phyloP scores from a whole-genome alignment of 2,113 vertebrate species.

The Rhynchomys soricoides region DNA sequence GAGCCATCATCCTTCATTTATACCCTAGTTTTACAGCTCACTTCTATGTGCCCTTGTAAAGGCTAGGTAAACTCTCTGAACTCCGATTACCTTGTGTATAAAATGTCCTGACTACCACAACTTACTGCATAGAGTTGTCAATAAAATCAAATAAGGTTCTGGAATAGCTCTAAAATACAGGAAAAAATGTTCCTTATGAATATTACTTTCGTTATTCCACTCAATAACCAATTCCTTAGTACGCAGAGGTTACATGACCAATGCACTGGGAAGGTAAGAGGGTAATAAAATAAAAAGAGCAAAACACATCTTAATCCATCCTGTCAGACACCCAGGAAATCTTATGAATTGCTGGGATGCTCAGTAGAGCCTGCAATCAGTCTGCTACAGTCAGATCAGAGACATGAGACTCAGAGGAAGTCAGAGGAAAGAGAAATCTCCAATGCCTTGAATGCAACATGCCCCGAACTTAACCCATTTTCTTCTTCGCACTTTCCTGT shows the following conservation, averaged over 20 bases:
- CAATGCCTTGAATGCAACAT: neutral
- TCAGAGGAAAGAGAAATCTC: neutral
- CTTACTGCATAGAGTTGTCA: neutral
- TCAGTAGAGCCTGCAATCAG: neutral
- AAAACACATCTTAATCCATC: neutral
- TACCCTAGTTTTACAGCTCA: neutral
- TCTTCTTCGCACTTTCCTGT: neutral
- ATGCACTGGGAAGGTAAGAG: neutral
- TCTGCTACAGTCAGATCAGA: neutral
- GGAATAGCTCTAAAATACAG: neutral
- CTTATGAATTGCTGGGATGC: neutral
- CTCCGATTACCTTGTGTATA: neutral
- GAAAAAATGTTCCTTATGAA: neutral
- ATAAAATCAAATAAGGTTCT: conserved; percentile 29
- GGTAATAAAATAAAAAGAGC: neutral
- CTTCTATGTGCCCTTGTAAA: neutral
- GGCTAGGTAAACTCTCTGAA: neutral
- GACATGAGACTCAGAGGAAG: neutral
- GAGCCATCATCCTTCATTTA: neutral
- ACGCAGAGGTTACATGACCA: neutral
- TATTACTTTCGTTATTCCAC: neutral
- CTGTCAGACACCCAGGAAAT: neutral
- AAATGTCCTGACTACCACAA: neutral
- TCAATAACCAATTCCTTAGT: neutral
- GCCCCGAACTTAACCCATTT: neutral